Evolutionary conservation across 2,113 vertebrate species (phyloP).

Genomic region (Tragulus kanchil): DNA sequence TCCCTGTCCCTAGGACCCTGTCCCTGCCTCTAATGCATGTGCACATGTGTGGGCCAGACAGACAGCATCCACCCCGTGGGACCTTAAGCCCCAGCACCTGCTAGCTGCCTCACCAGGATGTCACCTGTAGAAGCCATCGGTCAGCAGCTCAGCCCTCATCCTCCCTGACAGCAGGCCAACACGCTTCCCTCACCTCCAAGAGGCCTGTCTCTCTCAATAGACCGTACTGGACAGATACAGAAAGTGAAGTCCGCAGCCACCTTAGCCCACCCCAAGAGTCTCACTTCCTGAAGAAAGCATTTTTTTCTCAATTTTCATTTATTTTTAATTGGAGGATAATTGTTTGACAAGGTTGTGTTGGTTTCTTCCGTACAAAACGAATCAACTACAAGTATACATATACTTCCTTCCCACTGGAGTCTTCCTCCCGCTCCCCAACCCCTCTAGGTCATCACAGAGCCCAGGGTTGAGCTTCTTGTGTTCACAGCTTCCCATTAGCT

Average conservation of each 20-base stretch:
- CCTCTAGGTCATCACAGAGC: neutral
- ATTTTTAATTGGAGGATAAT: neutral
- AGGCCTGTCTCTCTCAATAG: conserved; percentile 76
- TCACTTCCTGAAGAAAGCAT: neutral
- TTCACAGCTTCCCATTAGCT: neutral
- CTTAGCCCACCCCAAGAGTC: neutral
- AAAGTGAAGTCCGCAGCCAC: conserved; percentile 52
- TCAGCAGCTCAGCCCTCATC: conserved; percentile 60
- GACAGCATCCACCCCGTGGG: neutral
- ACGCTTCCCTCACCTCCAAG: conserved; percentile 31
- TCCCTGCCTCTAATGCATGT: neutral
- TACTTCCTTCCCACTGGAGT: neutral
- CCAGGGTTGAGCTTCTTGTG: neutral
- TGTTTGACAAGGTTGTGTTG: neutral
- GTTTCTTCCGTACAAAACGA: neutral
- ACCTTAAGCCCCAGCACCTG: neutral
- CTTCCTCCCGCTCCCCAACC: neutral
- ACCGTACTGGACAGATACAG: conserved; percentile 54
- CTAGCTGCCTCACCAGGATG: neutral
- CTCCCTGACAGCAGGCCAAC: conserved; percentile 68
- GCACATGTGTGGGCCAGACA: neutral
- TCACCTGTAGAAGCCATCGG: conserved; percentile 8
- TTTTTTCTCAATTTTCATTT: neutral
- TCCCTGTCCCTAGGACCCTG: neutral
- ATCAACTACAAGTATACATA: neutral